These are phyloP conservation scores for Prunella strophiata DNA, from an alignment of 2,797 vertebrate species.

Conservation along the genomic window DNA sequence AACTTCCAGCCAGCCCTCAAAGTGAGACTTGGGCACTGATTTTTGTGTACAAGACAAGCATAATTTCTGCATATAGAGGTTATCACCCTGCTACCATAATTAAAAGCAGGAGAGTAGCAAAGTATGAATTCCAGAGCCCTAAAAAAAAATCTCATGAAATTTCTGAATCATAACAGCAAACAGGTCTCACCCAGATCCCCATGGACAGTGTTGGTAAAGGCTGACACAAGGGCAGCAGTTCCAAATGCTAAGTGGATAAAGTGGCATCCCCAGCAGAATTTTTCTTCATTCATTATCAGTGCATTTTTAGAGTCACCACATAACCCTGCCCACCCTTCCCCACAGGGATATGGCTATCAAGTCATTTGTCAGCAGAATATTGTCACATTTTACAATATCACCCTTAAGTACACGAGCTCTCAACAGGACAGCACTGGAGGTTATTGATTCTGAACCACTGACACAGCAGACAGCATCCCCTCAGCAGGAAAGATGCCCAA, in stretches of 20 bases:
- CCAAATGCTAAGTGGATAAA: background rate
- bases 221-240: background rate
- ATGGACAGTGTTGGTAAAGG: fast-evolving
- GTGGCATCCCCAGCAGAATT: constrained; percentile 6
- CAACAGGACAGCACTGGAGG: constrained; percentile 44
- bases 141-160: background rate
- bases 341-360: constrained; percentile 14
- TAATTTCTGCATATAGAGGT: background rate
- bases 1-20: background rate
- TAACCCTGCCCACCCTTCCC: background rate
- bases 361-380: constrained; percentile 45
- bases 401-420: constrained; percentile 42
- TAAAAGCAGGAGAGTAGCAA: background rate
- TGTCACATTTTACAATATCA: constrained; percentile 67
- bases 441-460: constrained; percentile 71
- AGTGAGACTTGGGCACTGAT: background rate
- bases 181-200: background rate
- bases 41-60: background rate
- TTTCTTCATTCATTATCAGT: constrained; percentile 6
- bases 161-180: background rate
- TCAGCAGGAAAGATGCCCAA: constrained; percentile 60
- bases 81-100: background rate
- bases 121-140: background rate
- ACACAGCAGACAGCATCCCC: constrained; percentile 65
- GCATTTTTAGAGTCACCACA: background rate